Evolutionary conservation across 2,797 vertebrate species (phyloP).

Genomic region (Limosa lapponica): DNA sequence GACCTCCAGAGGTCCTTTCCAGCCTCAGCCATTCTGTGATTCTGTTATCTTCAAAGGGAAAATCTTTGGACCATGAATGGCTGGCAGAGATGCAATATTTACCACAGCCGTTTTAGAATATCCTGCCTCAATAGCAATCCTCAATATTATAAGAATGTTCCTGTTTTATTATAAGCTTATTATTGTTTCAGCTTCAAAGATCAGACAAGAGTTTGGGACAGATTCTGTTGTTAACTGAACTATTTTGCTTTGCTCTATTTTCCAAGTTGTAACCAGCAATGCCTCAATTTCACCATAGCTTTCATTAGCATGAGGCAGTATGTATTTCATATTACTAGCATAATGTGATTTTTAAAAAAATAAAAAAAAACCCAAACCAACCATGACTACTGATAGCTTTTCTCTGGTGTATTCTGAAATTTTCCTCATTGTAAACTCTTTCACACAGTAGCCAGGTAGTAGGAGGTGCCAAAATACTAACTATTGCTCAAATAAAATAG

Average conservation of each 20-base stretch:
- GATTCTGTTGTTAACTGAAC: neutral
- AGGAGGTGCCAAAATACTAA: neutral
- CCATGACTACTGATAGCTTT: neutral
- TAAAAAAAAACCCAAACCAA: neutral
- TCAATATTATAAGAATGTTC: neutral
- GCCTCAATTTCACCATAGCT: neutral
- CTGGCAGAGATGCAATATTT: neutral
- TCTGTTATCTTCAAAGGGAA: neutral
- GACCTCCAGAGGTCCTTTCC: neutral
- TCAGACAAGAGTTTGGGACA: neutral
- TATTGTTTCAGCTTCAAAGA: neutral
- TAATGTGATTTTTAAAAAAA: neutral
- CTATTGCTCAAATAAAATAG: neutral
- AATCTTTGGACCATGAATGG: neutral
- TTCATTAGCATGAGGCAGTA: neutral
- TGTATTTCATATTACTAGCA: neutral
- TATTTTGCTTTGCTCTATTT: neutral
- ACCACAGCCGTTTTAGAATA: neutral
- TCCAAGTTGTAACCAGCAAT: neutral
- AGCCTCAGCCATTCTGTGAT: neutral
- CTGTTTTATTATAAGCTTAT: neutral
- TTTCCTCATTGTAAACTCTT: neutral
- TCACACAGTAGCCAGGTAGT: neutral
- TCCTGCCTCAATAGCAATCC: neutral
- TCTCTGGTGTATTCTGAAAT: neutral